These are phyloP conservation scores for Euura saliciscinereae DNA, from an alignment of 1,140 invertebrate genomes.

Conservation along the genomic window DNA sequence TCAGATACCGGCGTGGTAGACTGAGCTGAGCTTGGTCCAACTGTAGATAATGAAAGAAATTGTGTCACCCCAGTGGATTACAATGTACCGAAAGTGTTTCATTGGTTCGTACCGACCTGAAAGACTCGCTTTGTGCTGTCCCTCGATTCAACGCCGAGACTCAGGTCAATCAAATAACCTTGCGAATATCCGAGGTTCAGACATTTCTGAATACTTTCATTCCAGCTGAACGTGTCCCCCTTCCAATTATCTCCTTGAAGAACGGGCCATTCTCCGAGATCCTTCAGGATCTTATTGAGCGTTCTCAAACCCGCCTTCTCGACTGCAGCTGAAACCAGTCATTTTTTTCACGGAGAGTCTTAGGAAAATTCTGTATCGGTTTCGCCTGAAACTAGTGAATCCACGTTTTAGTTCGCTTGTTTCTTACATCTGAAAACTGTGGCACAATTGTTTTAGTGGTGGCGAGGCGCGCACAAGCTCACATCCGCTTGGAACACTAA, in stretches of 20 bases:
- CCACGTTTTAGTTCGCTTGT: too few relatives aligned
- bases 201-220: slow-evolving; percentile 81
- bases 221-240: slow-evolving; percentile 77
- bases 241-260: slow-evolving; percentile 80
- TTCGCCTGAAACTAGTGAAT: too few relatives aligned
- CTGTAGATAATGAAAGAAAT: slow-evolving; percentile 60
- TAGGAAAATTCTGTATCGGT: slow-evolving; percentile 39
- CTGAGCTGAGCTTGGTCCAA: slow-evolving; percentile 92
- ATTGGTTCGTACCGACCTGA: slow-evolving; percentile 71
- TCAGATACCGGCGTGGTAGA: slow-evolving; percentile 86
- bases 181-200: slow-evolving; percentile 81
- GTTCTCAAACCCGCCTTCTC: slow-evolving; percentile 75
- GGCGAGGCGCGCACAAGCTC: too few relatives aligned
- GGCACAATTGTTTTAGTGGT: too few relatives aligned
- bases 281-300: slow-evolving; percentile 70
- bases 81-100: not conserved
- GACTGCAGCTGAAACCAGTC: slow-evolving; percentile 66
- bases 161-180: slow-evolving; percentile 91
- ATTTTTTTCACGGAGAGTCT: slow-evolving; percentile 49
- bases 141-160: slow-evolving; percentile 88
- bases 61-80: not conserved
- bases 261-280: slow-evolving; percentile 91
- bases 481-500: too few relatives aligned
- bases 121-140: slow-evolving; percentile 86
- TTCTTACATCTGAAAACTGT: too few relatives aligned